Percentiles rank a stretch among this genome's conserved stretches.
Conservation (phyloP, 1,140 invertebrate species). For the Panagrolaimus sp. region DNA sequence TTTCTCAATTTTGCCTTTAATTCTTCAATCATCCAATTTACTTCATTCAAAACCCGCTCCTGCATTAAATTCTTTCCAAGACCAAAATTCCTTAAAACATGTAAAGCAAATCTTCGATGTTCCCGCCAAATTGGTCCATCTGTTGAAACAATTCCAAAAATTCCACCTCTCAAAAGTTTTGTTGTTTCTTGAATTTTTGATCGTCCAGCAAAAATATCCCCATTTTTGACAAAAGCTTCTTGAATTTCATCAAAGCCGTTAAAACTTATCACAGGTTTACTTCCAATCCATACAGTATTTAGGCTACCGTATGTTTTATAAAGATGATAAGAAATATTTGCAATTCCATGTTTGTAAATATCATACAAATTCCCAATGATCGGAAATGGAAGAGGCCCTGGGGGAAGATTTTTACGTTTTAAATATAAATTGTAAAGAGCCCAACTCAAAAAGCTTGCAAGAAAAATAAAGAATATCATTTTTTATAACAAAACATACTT, state of each 20-base stretch:
- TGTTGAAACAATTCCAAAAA: slow-evolving; percentile 33
- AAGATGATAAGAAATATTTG: not conserved
- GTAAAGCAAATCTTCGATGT: slow-evolving; percentile 43
- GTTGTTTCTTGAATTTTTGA: not conserved
- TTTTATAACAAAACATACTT: too few relatives aligned
- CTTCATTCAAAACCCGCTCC: slow-evolving; percentile 23
- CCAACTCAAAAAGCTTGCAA: too few relatives aligned
- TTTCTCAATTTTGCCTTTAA: not conserved
- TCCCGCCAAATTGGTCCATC: slow-evolving; percentile 45
- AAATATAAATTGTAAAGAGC: not conserved
- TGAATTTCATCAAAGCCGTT: not conserved
- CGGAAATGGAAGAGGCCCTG: not conserved
- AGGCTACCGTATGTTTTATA: not conserved
- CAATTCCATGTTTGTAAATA: too few relatives aligned
- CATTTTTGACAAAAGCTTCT: slow-evolving; percentile 1
- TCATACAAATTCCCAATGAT: not conserved
- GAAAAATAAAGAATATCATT: too few relatives aligned
- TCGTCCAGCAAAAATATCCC: not conserved
- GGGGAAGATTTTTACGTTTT: not conserved
- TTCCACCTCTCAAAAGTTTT: not conserved
- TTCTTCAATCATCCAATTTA: not conserved
- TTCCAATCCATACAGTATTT: not conserved
- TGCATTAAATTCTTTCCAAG: slow-evolving; percentile 44
- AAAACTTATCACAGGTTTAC: not conserved
- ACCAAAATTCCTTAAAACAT: slow-evolving; percentile 44